These are phyloP conservation scores for Pachycephus smyrnensis DNA, from an alignment of 2,888 invertebrate species.

Conservation along the genomic window DNA sequence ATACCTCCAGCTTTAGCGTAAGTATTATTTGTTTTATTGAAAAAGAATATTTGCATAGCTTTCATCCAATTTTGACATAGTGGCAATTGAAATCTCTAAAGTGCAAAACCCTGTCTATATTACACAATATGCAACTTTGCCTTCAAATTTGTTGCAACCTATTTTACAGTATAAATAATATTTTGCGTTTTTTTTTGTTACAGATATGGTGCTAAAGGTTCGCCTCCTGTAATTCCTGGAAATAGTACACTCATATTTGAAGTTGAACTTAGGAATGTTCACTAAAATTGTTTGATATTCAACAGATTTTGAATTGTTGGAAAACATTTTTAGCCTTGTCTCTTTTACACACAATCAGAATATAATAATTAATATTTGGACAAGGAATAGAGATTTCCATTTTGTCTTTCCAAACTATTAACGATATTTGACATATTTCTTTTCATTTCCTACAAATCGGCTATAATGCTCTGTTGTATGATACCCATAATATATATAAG, in stretches of 20 bases:
- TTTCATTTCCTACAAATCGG: too few relatives aligned
- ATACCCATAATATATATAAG: too few relatives aligned
- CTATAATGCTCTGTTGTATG: too few relatives aligned
- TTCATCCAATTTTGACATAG: too few relatives aligned
- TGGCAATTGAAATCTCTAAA: too few relatives aligned
- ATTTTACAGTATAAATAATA: conserved; percentile 8
- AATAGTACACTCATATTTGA: conserved; percentile 90
- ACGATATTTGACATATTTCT: too few relatives aligned
- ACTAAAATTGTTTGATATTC: conserved; percentile 62
- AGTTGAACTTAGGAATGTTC: conserved; percentile 87
- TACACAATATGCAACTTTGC: too few relatives aligned
- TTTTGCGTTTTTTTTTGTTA: conserved; percentile 44
- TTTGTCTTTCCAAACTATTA: neutral
- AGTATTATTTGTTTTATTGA: conserved; percentile 62
- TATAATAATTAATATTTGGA: neutral
- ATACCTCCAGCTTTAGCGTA: conserved; percentile 90
- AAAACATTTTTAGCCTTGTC: too few relatives aligned
- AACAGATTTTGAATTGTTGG: too few relatives aligned
- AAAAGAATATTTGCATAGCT: too few relatives aligned
- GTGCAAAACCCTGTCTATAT: too few relatives aligned
- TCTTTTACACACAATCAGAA: neutral
- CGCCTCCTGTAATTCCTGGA: conserved; percentile 88
- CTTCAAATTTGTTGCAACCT: neutral
- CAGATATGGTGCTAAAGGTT: conserved; percentile 82
- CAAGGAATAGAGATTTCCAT: neutral